Evolutionary conservation across 2,888 invertebrate genomes (phyloP).

Genomic region (Lasioglossum morio): DNA sequence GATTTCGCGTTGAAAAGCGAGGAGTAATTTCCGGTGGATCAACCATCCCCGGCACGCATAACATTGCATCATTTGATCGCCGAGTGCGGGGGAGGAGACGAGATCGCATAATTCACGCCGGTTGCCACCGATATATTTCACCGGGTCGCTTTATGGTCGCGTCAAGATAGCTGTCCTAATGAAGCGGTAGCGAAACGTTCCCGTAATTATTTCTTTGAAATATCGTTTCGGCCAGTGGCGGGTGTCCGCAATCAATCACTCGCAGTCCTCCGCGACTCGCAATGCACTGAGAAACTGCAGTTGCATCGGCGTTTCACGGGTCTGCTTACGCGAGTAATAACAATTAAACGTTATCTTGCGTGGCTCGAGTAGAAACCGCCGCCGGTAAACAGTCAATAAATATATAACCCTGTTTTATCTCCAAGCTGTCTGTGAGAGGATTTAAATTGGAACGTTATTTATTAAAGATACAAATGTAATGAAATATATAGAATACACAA

Average conservation of each 20-base stretch:
- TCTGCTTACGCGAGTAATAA: slow-evolving; percentile 27
- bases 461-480: too few species aligned
- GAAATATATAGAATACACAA: too few species aligned
- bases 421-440: too few species aligned
- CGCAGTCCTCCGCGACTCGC: slow-evolving; percentile 14
- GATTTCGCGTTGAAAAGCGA: neutral
- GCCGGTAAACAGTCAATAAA: slow-evolving; percentile 59
- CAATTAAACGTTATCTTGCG: slow-evolving; percentile 47
- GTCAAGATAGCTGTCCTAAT: slow-evolving; percentile 40
- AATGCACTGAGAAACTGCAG: neutral
- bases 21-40: neutral
- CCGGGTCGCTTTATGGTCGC: slow-evolving; percentile 17
- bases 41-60: neutral
- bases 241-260: slow-evolving; percentile 36
- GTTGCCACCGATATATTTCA: slow-evolving; percentile 9
- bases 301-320: slow-evolving; percentile 47
- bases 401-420: slow-evolving; percentile 26
- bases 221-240: slow-evolving; percentile 24
- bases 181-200: slow-evolving; percentile 31
- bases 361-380: slow-evolving; percentile 28
- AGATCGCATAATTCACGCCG: neutral
- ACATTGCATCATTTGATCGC: neutral
- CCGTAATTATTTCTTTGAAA: slow-evolving; percentile 50
- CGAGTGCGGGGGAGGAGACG: neutral
- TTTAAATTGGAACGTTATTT: too few species aligned